phyloP scores from a whole-genome alignment of 1,140 invertebrate species.

The Periplaneta americana region DNA sequence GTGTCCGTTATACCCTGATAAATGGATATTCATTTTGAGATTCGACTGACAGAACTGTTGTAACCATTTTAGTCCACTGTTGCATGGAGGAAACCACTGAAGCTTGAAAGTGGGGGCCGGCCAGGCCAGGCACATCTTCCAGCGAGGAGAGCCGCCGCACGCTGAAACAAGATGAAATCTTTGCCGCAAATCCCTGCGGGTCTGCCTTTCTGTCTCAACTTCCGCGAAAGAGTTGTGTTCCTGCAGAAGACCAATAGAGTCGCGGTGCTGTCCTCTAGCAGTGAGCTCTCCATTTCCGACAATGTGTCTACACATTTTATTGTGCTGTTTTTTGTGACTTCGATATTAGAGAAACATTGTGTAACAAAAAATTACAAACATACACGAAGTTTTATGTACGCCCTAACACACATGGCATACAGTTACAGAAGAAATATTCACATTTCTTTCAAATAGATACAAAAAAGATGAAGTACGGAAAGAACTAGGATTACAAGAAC shows the following conservation, averaged over 20 bases:
- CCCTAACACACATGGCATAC: too few relatives aligned
- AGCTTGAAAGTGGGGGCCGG: background rate
- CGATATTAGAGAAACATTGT: background rate
- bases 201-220: background rate
- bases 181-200: background rate
- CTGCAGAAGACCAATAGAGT: background rate
- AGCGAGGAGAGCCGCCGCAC: background rate
- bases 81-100: too few relatives aligned
- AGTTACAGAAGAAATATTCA: too few relatives aligned
- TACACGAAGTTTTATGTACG: too few relatives aligned
- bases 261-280: background rate
- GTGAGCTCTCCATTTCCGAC: background rate
- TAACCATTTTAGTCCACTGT: too few relatives aligned
- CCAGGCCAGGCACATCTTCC: background rate
- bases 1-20: too few relatives aligned
- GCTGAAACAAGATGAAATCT: background rate
- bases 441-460: too few relatives aligned
- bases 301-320: background rate
- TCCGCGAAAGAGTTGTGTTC: background rate
- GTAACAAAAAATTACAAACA: too few relatives aligned
- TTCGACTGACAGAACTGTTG: too few relatives aligned
- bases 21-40: too few relatives aligned
- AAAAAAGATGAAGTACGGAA: too few relatives aligned
- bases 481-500: too few relatives aligned
- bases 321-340: background rate